A percentile compares a stretch with the other conserved stretches of the same genome.
phyloP scores from a whole-genome alignment of 1,140 invertebrate species.

The Diachasma alloeum region DNA sequence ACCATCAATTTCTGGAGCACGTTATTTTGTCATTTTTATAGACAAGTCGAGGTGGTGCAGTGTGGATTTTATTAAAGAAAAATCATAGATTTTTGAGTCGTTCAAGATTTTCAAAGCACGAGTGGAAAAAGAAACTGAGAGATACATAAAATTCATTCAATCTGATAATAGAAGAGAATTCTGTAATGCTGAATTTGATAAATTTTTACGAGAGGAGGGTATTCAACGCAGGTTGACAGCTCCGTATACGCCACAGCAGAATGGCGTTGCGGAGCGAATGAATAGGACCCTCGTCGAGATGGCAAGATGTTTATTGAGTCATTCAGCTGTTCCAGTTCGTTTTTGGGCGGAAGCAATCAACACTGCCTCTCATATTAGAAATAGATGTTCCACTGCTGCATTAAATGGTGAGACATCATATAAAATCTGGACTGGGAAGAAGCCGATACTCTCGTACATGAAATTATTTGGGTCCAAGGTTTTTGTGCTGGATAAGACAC shows the following conservation, averaged over 20 bases:
- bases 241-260: conserved; percentile 37
- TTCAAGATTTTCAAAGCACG: conserved; percentile 43
- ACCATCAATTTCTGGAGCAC: not conserved
- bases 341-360: not conserved
- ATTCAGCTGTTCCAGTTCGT: too few relatives aligned
- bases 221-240: conserved; percentile 29
- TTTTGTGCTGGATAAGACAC: too few relatives aligned
- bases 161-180: conserved; percentile 50
- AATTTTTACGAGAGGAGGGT: not conserved
- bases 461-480: not conserved
- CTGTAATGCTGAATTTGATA: conserved; percentile 26
- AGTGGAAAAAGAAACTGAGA: conserved; percentile 42
- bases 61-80: conserved; percentile 44
- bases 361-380: not conserved
- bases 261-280: too few relatives aligned
- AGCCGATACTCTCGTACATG: not conserved
- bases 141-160: conserved; percentile 40
- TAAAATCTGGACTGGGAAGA: not conserved
- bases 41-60: conserved; percentile 45
- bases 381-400: not conserved
- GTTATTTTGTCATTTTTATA: conserved; percentile 45
- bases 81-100: conserved; percentile 34
- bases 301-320: conserved; percentile 38
- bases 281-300: conserved; percentile 35
- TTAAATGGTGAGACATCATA: not conserved